Base-by-base conservation (phyloP, 2,113 vertebrate species). In the Amphilophus citrinellus region DNA sequence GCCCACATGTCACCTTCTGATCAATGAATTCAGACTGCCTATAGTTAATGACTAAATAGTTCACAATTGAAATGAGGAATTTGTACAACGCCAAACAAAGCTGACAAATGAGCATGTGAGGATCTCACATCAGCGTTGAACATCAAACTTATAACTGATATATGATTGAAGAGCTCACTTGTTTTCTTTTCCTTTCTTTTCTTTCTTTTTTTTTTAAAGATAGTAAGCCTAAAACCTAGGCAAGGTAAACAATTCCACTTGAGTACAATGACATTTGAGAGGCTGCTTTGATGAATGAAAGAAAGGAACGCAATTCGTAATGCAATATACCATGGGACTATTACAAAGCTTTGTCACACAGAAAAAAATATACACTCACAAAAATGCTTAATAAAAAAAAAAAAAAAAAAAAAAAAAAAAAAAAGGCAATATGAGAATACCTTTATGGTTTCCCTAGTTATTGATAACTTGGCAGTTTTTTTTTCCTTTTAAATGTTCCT, bases 391-490 rank as follows among this genome's bases (percentile, higher is more conserved):
- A 22, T 30, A 47, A 27, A 47, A 68, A 42, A 58, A 89, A 94
- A 95, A 35, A 44, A 68, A 22, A 47, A 88, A 94, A 95, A 95
- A n/a, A n/a, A n/a, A n/a, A n/a, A n/a, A n/a, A n/a, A n/a, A n/a
- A n/a, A n/a, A n/a, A n/a, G 91, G 92, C 92, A 94, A 91, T 83
- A 84, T 80, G 76, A 79, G 90, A 90, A 88, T 7, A 90, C 71
- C 75, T 53, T 61, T 61, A 87, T 63, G 84, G 84, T 87, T 78
- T 85, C 65, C 86, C 80, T 50, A 15, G 75, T 83, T 50, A 73
- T 47, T 53, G 83, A 82, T 87, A 58, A 89, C 77, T 92, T 94
- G 92, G 94, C 94, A 93, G 91, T 93, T 91, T 86, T 76, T 80
- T 85, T 84, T 76, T 83, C 30, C 35, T 10, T 80, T 68, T 60